Evolutionary conservation across 2,113 vertebrate genomes (phyloP).

Genomic region (Neofelis nebulosa): DNA sequence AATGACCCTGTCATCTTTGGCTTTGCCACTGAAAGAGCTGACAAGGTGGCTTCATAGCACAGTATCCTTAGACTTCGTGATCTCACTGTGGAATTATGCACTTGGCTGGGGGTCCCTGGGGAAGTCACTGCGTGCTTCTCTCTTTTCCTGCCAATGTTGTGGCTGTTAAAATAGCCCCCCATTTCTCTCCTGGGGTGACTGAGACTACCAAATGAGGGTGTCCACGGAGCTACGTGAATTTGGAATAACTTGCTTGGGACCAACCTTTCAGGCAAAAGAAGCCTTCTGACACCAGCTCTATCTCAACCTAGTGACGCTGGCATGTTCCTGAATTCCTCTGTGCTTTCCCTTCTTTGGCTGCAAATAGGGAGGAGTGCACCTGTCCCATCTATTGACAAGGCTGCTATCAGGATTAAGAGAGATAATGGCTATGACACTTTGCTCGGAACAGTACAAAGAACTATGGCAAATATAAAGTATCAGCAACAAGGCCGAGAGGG

Average conservation of each 20-base stretch:
- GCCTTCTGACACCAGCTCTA: background rate
- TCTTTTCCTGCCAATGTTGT: background rate
- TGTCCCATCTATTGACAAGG: background rate
- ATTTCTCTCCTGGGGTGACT: background rate
- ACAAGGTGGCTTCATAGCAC: background rate
- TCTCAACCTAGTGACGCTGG: accelerated
- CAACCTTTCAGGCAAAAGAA: background rate
- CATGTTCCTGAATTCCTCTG: background rate
- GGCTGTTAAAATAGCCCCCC: no score
- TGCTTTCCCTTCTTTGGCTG: no score
- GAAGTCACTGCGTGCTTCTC: background rate
- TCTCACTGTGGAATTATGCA: accelerated
- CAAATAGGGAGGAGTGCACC: accelerated
- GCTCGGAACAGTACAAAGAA: background rate
- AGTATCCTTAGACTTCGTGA: accelerated
- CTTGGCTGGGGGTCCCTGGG: background rate
- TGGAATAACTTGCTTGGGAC: no score
- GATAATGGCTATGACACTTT: background rate
- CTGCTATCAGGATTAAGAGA: background rate
- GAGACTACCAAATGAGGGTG: background rate
- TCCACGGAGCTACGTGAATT: background rate
- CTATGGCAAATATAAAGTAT: background rate
- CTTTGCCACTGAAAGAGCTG: background rate
- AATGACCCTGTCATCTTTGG: accelerated
- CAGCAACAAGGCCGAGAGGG: background rate